These are phyloP conservation scores for Cephus pulcher DNA, from an alignment of 2,888 invertebrate species.

Conservation along the genomic window DNA sequence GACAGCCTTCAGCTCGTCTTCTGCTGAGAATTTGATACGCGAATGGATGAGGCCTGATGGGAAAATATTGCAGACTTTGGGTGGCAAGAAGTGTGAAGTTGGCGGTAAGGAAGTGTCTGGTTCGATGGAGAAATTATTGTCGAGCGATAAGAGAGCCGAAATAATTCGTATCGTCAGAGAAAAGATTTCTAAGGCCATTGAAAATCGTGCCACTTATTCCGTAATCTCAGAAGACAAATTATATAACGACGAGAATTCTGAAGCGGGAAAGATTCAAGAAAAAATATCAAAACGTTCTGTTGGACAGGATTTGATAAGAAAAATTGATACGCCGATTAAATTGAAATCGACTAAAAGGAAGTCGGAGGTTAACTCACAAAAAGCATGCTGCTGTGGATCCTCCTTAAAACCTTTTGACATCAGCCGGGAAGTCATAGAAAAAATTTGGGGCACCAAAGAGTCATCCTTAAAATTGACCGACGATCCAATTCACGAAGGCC, in stretches of 20 bases:
- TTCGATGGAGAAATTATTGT: background rate
- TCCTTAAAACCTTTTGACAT: background rate
- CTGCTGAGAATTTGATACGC: conserved; percentile 41
- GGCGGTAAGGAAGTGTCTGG: background rate
- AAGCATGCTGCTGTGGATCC: background rate
- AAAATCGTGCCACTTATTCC: conserved; percentile 14
- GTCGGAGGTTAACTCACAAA: background rate
- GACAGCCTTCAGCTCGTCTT: conserved; percentile 37
- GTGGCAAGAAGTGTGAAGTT: background rate
- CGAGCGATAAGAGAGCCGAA: background rate
- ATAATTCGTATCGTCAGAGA: conserved; percentile 14
- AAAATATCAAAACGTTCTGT: background rate
- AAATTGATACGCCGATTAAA: background rate
- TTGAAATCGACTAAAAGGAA: background rate
- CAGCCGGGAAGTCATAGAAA: background rate
- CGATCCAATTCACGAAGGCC: background rate
- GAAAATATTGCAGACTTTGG: background rate
- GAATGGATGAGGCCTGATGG: conserved; percentile 28
- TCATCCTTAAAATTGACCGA: background rate
- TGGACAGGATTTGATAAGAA: background rate
- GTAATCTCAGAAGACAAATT: conserved; percentile 2
- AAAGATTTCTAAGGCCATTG: conserved; percentile 20
- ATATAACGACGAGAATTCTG: background rate
- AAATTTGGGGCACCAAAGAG: background rate
- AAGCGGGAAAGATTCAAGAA: background rate